Evolutionary conservation across 1,140 invertebrate genomes (phyloP), one percentile per base, ranked within the genome.

Genomic region (Bursaphelenchus mucronatus): DNA sequence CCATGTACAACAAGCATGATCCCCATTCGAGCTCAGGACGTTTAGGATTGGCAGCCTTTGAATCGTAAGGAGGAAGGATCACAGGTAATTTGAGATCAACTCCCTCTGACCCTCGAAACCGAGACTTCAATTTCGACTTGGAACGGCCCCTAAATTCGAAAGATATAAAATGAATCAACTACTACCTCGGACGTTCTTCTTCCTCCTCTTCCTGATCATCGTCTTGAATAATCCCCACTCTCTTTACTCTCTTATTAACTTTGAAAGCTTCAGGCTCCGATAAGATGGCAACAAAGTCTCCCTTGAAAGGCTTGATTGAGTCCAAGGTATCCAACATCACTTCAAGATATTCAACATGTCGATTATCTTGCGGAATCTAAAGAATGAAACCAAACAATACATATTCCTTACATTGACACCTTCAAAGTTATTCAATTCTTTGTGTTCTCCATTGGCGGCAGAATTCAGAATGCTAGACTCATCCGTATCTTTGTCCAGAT

Each of bases 21-120:
- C 57, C 57, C 19, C 40, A 59, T 46, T 59, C 30, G 11, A 3
- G 11, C 7, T 59, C 57, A n/a, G 57, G 40, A 7, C 45, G 41
- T 39, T 59, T 59, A 2, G 57, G 15, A n/a, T 39, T 59, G 13
- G 45, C 13, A 3, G 40, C 40, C 15, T 44, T 44, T n/a, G 40
- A 44, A 59, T 59, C 45, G 57, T 15, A 59, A 17, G 57, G 57
- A 39, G 57, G 57, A 30, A 59, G 41, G 40, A 59, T 44, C 13
- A 59, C 41, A 11, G 57, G 57, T 3, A 43, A 40, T 5, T 39
- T 13, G 57, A 44, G 30, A 59, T n/a, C 40, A 59, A n/a, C 45
- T 59, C 19, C 47, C 47, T 49, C 47, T 49, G 57, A 39, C 57
- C 21, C 10, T n/a, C 30, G 11, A 9, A 15, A 30, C 30, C 30